Evolutionary conservation across 2,113 vertebrate genomes (phyloP), one percentile per base, ranked within the genome.

Genomic region (Gila orcuttii): DNA sequence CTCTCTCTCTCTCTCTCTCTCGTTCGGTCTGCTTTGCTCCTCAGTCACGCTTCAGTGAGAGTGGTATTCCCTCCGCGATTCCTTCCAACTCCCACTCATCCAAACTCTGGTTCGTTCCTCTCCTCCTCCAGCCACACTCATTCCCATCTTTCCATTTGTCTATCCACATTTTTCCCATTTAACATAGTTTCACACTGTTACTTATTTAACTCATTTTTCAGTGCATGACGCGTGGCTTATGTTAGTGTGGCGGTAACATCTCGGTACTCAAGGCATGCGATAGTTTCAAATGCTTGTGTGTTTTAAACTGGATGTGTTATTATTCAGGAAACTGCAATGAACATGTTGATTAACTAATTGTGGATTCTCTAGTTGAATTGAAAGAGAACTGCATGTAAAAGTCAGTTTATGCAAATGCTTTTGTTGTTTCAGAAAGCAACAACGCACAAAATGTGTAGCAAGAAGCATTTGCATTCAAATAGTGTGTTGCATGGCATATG

Each of bases 11-110:
- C 52, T 3, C 19, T 57, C 47, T 57, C 78, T 74, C 19, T 45
- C n/a, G 77, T 68, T 78, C 25, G 68, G 50, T 60, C 85, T 87
- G 83, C n/a, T 74, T 77, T 62, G 55, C 1, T 87, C 80, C 84
- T 83, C 25, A 42, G 78, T 77, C 21, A 76, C 77, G 31, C 89
- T 71, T 83, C 81, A 79, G 86, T 88, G 36, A 74, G 59, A 47
- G 66, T 80, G 79, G 42, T 33, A 81, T 82, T 82, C 79, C 62
- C 79, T 68, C 62, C 6, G 79, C 79, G 62, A 68, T 69, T 66
- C 79, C 79, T 42, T 81, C 52, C 79, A 19, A 28, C 79, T 80
- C 79, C 39, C 79, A 80, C 42, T 82, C 79, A 68, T 82, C 52
- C 79, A 33, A 31, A 50, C 62, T 52, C 78, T 36, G 66, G 31